phyloP scores from a whole-genome alignment of 2,888 invertebrate species.

The Mermis nigrescens region DNA sequence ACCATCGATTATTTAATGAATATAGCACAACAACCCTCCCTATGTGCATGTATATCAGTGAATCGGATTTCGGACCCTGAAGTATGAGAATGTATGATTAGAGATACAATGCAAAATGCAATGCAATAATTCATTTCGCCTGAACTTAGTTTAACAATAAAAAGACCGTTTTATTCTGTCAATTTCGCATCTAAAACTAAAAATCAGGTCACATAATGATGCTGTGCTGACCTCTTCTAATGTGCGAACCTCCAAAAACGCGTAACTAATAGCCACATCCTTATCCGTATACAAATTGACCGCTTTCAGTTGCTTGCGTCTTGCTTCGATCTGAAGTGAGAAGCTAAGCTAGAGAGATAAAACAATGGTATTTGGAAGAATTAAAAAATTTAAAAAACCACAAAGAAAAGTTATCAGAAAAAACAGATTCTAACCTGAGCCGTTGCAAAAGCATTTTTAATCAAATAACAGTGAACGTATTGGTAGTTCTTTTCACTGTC shows the following conservation, averaged over 20 bases:
- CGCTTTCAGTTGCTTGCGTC: background rate
- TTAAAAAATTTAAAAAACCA: too few species aligned
- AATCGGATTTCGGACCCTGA: too few species aligned
- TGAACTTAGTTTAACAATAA: too few species aligned
- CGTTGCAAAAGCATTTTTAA: conserved; percentile 3
- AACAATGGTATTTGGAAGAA: too few species aligned
- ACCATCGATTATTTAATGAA: too few species aligned
- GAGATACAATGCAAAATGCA: background rate
- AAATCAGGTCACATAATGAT: background rate
- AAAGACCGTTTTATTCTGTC: too few species aligned
- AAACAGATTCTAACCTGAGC: background rate
- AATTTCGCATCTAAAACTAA: background rate
- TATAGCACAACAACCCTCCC: too few species aligned
- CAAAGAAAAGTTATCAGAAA: too few species aligned
- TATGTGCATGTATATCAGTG: too few species aligned
- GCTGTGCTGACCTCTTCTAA: background rate
- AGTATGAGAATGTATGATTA: background rate
- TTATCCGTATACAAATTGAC: background rate
- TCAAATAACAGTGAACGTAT: conserved; percentile 5
- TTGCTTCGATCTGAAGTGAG: background rate
- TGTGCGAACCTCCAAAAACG: conserved; percentile 1
- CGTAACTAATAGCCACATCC: conserved; percentile 3
- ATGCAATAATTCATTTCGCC: too few species aligned
- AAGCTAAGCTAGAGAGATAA: too few species aligned
- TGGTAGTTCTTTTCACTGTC: background rate